Conservation (phyloP, 2,888 invertebrate genomes). For the Acanthopleura granulata region DNA sequence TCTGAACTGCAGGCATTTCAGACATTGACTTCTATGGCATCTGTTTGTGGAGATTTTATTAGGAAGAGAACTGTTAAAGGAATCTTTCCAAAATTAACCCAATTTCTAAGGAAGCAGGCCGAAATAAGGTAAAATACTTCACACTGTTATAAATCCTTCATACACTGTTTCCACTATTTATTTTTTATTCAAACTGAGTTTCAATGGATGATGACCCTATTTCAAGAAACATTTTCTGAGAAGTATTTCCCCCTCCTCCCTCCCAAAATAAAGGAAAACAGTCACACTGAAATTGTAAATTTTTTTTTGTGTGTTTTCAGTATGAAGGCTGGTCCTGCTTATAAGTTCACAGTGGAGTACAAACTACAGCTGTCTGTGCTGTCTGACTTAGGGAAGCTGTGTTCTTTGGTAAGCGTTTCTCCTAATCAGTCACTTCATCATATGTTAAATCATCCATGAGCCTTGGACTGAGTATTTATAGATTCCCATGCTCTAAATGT, state of each 20-base stretch:
- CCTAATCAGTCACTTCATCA: too few relatives aligned
- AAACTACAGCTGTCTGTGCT: slow-evolving; percentile 56
- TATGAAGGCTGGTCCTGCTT: slow-evolving; percentile 42
- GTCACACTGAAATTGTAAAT: neutral
- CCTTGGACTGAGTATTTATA: too few relatives aligned
- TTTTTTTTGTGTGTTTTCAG: slow-evolving; percentile 37
- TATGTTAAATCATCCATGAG: too few relatives aligned
- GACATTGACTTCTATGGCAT: slow-evolving; percentile 44
- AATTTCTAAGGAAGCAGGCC: slow-evolving; percentile 52
- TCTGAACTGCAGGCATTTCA: slow-evolving; percentile 48
- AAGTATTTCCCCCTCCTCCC: too few relatives aligned
- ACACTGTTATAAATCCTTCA: too few relatives aligned
- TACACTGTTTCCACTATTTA: too few relatives aligned
- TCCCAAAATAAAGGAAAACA: too few relatives aligned
- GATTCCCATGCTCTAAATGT: too few relatives aligned
- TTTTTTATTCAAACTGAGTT: too few relatives aligned
- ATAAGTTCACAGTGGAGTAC: slow-evolving; percentile 53
- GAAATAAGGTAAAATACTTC: slow-evolving; percentile 51
- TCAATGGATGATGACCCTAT: too few relatives aligned
- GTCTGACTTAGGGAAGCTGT: slow-evolving; percentile 44
- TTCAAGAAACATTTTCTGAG: too few relatives aligned
- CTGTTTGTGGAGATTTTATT: slow-evolving; percentile 57
- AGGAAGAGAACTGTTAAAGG: slow-evolving; percentile 51
- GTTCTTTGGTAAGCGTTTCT: slow-evolving; percentile 39
- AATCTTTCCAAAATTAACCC: slow-evolving; percentile 50